A percentile compares a stretch with the other conserved stretches of the same genome.
phyloP scores from a whole-genome alignment of 2,797 vertebrate species.

The Sciurus carolinensis region DNA sequence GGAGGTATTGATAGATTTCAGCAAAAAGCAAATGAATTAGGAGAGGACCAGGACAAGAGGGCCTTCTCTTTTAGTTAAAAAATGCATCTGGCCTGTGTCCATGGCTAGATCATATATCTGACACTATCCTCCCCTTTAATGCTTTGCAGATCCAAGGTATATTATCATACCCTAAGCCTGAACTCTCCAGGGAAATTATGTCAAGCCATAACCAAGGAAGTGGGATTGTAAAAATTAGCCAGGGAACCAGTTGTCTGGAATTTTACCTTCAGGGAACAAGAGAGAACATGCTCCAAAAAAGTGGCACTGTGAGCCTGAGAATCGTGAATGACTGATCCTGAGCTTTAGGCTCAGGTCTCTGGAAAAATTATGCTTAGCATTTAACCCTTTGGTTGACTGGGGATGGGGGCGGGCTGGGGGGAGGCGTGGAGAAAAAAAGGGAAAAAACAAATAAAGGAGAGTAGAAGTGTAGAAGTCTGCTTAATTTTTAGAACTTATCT shows the following conservation, averaged over 20 bases:
- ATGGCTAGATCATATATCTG: constrained; percentile 88
- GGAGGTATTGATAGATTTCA: constrained; percentile 87
- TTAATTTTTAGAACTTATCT: constrained; percentile 72
- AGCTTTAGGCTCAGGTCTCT: rapidly evolving
- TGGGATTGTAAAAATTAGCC: constrained; percentile 64
- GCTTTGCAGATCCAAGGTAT: constrained; percentile 88
- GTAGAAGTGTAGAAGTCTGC: neutral
- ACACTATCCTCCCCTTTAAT: constrained; percentile 88
- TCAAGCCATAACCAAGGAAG: constrained; percentile 81
- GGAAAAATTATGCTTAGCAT: neutral
- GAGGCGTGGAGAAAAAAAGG: neutral
- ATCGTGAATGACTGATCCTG: rapidly evolving
- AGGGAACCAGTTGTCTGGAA: constrained; percentile 41
- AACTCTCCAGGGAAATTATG: constrained; percentile 86
- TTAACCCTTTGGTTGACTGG: neutral
- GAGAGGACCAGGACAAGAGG: constrained; percentile 75
- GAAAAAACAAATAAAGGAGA: neutral
- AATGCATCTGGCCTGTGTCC: constrained; percentile 89
- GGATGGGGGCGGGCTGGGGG: no score
- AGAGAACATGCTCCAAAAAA: constrained; percentile 73
- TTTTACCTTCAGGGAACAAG: neutral
- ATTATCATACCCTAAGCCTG: constrained; percentile 87
- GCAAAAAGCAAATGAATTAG: constrained; percentile 78
- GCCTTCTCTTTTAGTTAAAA: constrained; percentile 78
- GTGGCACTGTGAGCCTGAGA: constrained; percentile 83